Base-by-base conservation (phyloP, 2,113 vertebrate species). In the Orycteropus afer region DNA sequence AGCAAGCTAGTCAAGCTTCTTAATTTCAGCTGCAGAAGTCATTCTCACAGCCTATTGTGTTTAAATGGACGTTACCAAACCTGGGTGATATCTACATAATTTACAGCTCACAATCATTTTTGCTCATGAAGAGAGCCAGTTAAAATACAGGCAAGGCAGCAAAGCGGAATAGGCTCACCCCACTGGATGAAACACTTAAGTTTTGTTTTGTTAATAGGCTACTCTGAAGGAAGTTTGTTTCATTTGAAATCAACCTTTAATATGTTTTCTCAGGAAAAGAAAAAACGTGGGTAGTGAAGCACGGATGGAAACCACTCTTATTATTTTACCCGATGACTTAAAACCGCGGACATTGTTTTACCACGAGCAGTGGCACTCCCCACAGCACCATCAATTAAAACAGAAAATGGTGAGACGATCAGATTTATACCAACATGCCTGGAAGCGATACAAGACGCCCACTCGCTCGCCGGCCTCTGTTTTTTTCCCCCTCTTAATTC, bases 301-400 rank as follows among this genome's bases (percentile, higher is more conserved):
- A 85, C 4, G 3, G 69, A 73, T 47, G 71, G 92, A 98, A 98
- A 97, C 53, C 95, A 93, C 94, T 34, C 22, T n/a, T 65, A 95
- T 91, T 34, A 91, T 79, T 97, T 96, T 94, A 97, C 97, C 98
- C 91, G 4, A 78, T 57, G 96, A 98, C 96, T 94, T 89, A 92
- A 96, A 94, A 95, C 95, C 93, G 80, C 77, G 93, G 91, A 93
- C 92, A 89, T 93, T 73, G 83, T 96, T 96, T 78, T 65, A 96
- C 95, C 97, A 94, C 37, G 45, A 97, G 97, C 65, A 79, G 96
- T 84, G 63, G 71, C 14, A 0, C 95, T 86, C 97, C 93, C 96
- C 92, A 97, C 7, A 0, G 92, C 95, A 97, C 95, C 83, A 91
- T 97, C 94, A 89, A 93, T 93, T 81, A 49, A 53, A 76, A 80